Conservation (phyloP, 2,113 vertebrate genomes). For the Oreochromis spilurus region DNA sequence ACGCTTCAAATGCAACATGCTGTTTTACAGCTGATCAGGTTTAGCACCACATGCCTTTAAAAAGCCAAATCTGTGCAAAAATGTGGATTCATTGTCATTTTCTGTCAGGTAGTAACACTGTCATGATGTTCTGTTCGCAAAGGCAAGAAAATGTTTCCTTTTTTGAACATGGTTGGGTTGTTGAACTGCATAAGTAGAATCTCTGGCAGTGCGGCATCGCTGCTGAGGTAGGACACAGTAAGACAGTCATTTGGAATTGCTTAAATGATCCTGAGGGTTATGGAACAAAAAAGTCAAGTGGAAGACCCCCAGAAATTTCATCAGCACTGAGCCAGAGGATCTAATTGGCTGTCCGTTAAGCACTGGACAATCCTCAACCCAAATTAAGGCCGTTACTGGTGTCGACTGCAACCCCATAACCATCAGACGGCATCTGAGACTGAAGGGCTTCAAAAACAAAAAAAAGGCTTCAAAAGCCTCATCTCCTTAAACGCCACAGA, state of each 20-base stretch:
- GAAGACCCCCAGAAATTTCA: neutral
- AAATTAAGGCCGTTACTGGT: neutral
- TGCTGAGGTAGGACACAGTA: neutral
- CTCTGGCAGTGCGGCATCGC: neutral
- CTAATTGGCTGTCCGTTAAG: neutral
- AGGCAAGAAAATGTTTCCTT: neutral
- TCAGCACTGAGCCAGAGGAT: neutral
- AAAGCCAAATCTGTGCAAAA: neutral
- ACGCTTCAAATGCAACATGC: neutral
- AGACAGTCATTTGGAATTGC: neutral
- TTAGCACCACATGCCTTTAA: neutral
- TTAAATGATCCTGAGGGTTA: neutral
- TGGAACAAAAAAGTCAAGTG: neutral
- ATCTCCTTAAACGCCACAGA: neutral
- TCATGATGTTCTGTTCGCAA: neutral
- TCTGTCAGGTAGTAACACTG: neutral
- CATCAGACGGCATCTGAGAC: neutral
- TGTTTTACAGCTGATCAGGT: neutral
- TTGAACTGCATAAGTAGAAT: neutral
- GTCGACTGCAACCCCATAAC: neutral
- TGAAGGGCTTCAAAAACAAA: neutral
- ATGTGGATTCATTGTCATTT: neutral
- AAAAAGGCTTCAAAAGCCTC: rapidly evolving
- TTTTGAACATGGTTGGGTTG: neutral
- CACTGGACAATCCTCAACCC: neutral